These are phyloP conservation scores for Trachelus iudaicus DNA, from an alignment of 2,888 invertebrate species.

Conservation along the genomic window DNA sequence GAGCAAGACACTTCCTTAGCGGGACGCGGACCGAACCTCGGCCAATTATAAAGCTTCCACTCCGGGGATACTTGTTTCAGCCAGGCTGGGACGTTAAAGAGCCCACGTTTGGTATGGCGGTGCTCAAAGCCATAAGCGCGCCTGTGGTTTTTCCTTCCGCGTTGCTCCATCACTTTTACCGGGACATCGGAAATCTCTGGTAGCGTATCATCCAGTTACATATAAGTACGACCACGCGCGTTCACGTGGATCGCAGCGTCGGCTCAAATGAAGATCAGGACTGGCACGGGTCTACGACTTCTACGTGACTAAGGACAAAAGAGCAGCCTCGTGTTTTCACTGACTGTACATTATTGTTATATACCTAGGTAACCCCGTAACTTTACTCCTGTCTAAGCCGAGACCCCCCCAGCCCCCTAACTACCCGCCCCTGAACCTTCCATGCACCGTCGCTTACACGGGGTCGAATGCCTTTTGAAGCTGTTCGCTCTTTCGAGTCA, in stretches of 20 bases:
- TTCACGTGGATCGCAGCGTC: not conserved
- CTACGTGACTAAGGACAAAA: not conserved
- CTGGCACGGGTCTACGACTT: not conserved
- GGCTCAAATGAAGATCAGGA: not conserved
- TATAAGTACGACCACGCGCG: not conserved
- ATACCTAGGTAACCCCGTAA: not conserved
- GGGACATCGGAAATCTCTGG: not conserved
- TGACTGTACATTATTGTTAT: not conserved
- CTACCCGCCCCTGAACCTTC: not conserved
- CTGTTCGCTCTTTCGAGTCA: not conserved
- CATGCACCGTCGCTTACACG: not conserved
- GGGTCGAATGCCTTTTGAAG: not conserved
- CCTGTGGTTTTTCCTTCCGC: not conserved
- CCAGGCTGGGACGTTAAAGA: not conserved
- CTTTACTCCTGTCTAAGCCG: not conserved
- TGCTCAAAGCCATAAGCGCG: not conserved
- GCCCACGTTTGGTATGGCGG: not conserved
- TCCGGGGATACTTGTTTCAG: constrained; percentile 2
- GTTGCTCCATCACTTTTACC: not conserved
- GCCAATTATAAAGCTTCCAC: constrained; percentile 4
- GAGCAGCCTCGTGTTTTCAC: not conserved
- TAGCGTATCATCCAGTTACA: not conserved
- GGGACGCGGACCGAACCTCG: constrained; percentile 1
- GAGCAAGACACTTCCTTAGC: constrained; percentile 10
- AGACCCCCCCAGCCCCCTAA: not conserved